These are phyloP conservation scores for Gallinago undulata DNA, from an alignment of 2,113 vertebrate genomes.

Conservation along the genomic window DNA sequence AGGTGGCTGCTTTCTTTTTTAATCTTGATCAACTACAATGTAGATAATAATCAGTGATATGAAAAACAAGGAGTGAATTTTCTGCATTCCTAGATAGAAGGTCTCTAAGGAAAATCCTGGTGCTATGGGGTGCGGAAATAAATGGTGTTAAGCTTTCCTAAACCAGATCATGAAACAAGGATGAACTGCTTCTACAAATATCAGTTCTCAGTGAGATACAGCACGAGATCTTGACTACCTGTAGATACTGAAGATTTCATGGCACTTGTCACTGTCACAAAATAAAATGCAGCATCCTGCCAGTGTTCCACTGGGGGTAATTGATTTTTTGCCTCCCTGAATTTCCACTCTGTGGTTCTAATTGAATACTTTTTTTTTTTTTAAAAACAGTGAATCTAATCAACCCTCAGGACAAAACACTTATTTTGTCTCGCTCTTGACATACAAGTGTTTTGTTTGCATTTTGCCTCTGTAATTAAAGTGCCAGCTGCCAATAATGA, in stretches of 20 bases:
- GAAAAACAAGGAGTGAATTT: neutral
- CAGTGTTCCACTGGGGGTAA: neutral
- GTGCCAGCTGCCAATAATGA: neutral
- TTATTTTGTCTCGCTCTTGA: neutral
- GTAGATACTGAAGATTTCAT: neutral
- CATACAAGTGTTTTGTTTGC: neutral
- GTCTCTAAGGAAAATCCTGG: neutral
- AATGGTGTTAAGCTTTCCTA: neutral
- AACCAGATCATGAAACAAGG: neutral
- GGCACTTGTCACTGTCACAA: neutral
- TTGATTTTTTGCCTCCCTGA: neutral
- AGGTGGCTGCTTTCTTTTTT: neutral
- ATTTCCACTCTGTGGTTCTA: neutral
- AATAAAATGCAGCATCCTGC: neutral
- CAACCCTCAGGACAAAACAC: neutral
- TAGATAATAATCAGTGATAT: neutral
- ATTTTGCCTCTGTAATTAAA: conserved; percentile 6
- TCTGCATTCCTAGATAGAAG: neutral
- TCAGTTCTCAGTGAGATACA: neutral
- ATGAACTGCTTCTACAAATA: neutral
- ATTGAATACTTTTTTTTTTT: neutral
- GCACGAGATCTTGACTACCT: neutral
- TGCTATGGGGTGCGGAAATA: neutral
- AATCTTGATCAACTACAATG: neutral
- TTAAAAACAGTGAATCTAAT: neutral